Percentiles rank a stretch among this genome's conserved stretches.
phyloP scores from a whole-genome alignment of 2,888 invertebrate genomes.

The Cephus sareptanus region DNA sequence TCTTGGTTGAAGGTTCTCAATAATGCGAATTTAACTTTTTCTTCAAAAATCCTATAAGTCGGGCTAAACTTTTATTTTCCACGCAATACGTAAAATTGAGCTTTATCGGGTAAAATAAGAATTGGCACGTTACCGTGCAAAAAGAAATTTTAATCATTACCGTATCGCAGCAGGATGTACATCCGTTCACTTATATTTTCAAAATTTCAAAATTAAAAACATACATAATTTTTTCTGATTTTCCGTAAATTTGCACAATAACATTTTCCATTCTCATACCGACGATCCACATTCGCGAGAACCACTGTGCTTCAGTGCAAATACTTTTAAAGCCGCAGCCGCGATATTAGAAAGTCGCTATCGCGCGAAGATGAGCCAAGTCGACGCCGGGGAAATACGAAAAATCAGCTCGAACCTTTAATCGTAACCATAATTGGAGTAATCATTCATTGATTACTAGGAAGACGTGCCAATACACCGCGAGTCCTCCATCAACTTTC shows the following conservation, averaged over 20 bases:
- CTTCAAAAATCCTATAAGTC: neutral
- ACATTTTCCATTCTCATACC: neutral
- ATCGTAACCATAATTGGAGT: constrained; percentile 55
- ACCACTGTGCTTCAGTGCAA: constrained; percentile 33
- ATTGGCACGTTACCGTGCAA: neutral
- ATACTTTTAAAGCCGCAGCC: constrained; percentile 30
- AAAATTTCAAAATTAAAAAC: too few species aligned
- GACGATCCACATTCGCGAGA: constrained; percentile 38
- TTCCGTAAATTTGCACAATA: neutral
- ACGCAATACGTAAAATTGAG: neutral
- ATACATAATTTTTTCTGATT: neutral
- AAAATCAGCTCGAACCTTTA: constrained; percentile 39
- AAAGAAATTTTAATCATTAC: neutral
- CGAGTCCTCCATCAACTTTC: constrained; percentile 33
- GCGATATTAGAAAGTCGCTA: constrained; percentile 53
- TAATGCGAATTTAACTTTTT: neutral
- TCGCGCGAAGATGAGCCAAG: constrained; percentile 23
- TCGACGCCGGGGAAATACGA: constrained; percentile 18
- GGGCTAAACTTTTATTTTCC: neutral
- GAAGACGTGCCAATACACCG: constrained; percentile 39
- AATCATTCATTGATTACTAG: constrained; percentile 55
- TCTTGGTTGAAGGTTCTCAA: neutral
- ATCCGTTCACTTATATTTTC: too few species aligned
- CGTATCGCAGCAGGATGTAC: neutral
- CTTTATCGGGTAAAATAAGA: neutral